phyloP scores from a whole-genome alignment of 2,888 invertebrate species.

The Corythucha ciliata region DNA sequence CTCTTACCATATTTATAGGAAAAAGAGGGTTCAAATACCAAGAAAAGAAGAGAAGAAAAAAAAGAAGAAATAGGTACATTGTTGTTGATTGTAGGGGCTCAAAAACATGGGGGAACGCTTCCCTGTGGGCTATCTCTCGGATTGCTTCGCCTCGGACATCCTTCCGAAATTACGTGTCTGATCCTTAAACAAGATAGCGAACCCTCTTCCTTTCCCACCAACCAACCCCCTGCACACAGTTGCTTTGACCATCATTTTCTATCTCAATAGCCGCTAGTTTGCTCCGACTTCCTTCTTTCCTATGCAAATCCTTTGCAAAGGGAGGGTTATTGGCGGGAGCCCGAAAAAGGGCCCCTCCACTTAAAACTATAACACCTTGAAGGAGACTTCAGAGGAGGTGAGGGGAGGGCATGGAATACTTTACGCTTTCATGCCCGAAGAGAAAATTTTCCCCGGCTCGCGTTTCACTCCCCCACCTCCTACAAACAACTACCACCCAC shows the following conservation, averaged over 20 bases:
- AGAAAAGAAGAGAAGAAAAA: too few species aligned
- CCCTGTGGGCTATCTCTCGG: constrained; percentile 23
- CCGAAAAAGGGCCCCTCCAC: constrained; percentile 14
- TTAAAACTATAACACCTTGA: constrained; percentile 21
- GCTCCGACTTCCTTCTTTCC: constrained; percentile 10
- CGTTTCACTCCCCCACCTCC: too few species aligned
- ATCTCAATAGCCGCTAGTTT: constrained; percentile 7
- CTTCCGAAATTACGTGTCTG: constrained; percentile 31
- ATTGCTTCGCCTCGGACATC: constrained; percentile 26
- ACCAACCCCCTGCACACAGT: background rate
- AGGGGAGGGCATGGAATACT: too few species aligned
- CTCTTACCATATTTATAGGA: too few species aligned
- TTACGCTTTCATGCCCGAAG: too few species aligned
- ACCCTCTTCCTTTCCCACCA: background rate
- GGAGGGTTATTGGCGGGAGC: constrained; percentile 16
- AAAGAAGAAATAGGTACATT: too few species aligned
- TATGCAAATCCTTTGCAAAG: constrained; percentile 18
- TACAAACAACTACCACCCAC: too few species aligned
- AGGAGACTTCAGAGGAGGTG: too few species aligned
- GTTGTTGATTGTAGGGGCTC: too few species aligned
- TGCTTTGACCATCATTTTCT: constrained; percentile 11
- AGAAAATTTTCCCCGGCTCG: too few species aligned
- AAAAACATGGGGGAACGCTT: too few species aligned
- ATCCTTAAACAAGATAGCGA: constrained; percentile 23
- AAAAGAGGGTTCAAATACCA: too few species aligned